Percentiles rank a stretch among this genome's conserved stretches.
These are phyloP conservation scores for Spodoptera litura DNA, from an alignment of 1,140 invertebrate species.

Conservation along the genomic window DNA sequence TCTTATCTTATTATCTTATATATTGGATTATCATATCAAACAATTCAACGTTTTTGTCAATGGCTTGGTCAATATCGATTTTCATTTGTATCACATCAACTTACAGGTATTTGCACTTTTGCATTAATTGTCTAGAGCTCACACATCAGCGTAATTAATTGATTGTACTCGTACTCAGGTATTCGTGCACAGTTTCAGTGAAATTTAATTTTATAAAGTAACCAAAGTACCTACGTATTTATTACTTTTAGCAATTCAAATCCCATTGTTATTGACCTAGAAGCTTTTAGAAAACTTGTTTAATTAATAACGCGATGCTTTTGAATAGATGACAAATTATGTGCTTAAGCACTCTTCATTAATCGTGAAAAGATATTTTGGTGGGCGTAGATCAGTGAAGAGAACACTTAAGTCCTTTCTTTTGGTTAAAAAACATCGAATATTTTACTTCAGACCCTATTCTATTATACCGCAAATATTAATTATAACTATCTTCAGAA, in stretches of 20 bases:
- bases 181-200: neutral
- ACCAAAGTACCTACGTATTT: constrained; percentile 8
- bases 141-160: constrained; percentile 28
- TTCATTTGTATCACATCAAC: too few relatives aligned
- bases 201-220: constrained; percentile 14
- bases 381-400: neutral
- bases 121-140: neutral
- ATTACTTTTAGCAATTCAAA: constrained; percentile 26
- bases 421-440: constrained; percentile 1
- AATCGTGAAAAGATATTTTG: constrained; percentile 23
- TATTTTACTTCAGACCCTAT: neutral
- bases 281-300: constrained; percentile 29
- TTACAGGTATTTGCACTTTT: neutral
- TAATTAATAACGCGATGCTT: constrained; percentile 19
- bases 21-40: too few relatives aligned
- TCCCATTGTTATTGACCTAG: constrained; percentile 41
- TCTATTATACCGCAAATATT: neutral
- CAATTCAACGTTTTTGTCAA: too few relatives aligned
- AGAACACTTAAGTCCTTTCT: constrained; percentile 3
- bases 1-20: too few relatives aligned
- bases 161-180: neutral
- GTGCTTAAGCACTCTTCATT: constrained; percentile 17
- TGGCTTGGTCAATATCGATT: neutral
- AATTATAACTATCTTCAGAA: too few relatives aligned
- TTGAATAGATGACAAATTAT: constrained; percentile 35